Evolutionary conservation across 2,888 invertebrate species (phyloP).

Genomic region (Cremastinae sp.): DNA sequence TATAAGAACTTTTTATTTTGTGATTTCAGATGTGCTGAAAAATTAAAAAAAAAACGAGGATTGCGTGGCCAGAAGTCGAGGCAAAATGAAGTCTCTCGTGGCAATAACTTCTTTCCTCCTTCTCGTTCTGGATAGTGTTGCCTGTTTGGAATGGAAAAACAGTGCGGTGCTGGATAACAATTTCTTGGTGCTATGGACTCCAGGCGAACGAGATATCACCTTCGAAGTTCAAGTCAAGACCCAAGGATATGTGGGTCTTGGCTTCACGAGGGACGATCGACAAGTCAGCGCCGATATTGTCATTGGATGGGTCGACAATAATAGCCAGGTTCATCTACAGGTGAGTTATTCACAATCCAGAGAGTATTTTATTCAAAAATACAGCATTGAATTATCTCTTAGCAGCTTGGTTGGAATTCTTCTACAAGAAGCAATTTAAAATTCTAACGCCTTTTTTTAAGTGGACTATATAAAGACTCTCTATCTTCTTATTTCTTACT

Average conservation of each 20-base stretch:
- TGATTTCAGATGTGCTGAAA: constrained; percentile 65
- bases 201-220: constrained; percentile 87
- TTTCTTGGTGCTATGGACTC: constrained; percentile 88
- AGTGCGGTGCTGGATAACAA: constrained; percentile 83
- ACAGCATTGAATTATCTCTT: background rate
- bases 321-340: constrained; percentile 90
- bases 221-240: constrained; percentile 92
- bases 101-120: constrained; percentile 67
- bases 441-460: no score
- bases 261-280: constrained; percentile 90
- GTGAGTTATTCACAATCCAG: constrained; percentile 82
- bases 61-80: constrained; percentile 46
- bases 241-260: constrained; percentile 92
- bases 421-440: no score
- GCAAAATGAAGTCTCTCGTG: constrained; percentile 74
- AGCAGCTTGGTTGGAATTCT: no score
- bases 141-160: constrained; percentile 82
- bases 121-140: constrained; percentile 66
- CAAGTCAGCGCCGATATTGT: constrained; percentile 93
- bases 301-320: constrained; percentile 92
- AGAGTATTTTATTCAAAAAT: background rate
- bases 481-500: background rate
- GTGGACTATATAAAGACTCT: no score
- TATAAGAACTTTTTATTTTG: no score
- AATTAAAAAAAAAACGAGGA: constrained; percentile 33